Base-by-base conservation (phyloP, 2,888 invertebrate species). In the Harpalus rubripes region DNA sequence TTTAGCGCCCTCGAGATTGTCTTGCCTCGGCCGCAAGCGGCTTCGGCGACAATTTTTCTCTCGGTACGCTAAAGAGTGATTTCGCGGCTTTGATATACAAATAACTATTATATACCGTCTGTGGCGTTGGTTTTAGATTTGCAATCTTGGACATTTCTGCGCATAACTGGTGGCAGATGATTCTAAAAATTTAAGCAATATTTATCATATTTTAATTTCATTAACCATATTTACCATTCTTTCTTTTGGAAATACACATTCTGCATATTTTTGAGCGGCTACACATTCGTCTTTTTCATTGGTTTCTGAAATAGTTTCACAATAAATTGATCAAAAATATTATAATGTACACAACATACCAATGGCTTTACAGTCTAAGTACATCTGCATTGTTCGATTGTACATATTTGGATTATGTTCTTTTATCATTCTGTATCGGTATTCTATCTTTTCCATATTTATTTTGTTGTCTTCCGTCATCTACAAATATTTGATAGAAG, bases 211-310 rank as follows among this genome's bases (percentile, higher is more conserved):
- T 22, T 15, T n/a, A 68, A 39, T 32, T 65, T 65, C n/a, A 7
- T 16, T 8, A 7, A 10, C 7, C 15, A 22, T 79, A 79, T 15
- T 79, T 63, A 61, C 80, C 59, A 41, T 18, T 80, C 15, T 44
- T 44, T 65, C 63, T 81, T 81, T 81, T 12, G 81, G 81, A 26
- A 65, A 81, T 1, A 81, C 22, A 18, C 81, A 81, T 81, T 81
- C 81, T 1, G 81, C 81, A 15, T 81, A 81, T 63, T 81, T 81
- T 7, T 63, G n/a, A 10, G 65, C 81, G 12, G 81, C 81, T 12
- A 44, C 26, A 10, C 81, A 81, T 63, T 81, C 63, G 41, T 81
- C 81, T 65, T 15, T 22, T 52, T 81, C 81, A 7, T 22, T 32
- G 12, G 58, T 79, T 79, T 79, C 79, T 79, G 39, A 39, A 61